These are phyloP conservation scores for Apaloderma vittatum DNA, from an alignment of 2,113 vertebrate genomes.

Conservation along the genomic window DNA sequence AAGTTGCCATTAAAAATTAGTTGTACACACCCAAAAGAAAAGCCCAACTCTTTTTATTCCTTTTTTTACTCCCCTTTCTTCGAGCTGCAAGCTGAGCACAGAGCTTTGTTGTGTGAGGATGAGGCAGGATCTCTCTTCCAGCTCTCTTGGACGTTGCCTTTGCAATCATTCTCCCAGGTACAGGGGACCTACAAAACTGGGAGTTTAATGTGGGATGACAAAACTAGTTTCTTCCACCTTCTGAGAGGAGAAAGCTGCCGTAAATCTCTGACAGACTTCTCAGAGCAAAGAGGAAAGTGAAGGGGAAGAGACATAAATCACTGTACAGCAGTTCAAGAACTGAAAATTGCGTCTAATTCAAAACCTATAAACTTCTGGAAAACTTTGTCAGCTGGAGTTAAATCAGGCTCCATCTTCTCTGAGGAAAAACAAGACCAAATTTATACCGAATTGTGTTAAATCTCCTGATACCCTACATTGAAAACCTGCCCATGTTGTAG, in stretches of 20 bases:
- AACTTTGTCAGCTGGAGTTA: not conserved
- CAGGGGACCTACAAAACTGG: too few species aligned
- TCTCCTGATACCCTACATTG: not conserved
- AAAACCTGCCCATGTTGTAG: too few species aligned
- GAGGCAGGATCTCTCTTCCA: not conserved
- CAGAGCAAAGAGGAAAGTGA: not conserved
- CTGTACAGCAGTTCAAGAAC: not conserved
- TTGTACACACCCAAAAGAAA: constrained; percentile 32
- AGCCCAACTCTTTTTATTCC: constrained; percentile 45
- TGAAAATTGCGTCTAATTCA: not conserved
- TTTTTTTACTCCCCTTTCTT: not conserved
- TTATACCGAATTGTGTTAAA: not conserved
- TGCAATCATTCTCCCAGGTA: rapidly evolving
- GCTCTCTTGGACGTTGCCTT: not conserved
- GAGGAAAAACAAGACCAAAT: not conserved
- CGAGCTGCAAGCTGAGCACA: not conserved
- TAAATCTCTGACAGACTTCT: not conserved
- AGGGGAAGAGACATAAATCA: not conserved
- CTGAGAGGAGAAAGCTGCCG: not conserved
- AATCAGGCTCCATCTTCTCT: not conserved
- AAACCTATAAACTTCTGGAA: not conserved
- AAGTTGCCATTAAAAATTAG: constrained; percentile 20
- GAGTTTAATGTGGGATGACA: not conserved
- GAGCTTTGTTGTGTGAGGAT: not conserved
- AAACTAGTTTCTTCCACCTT: not conserved